Evolutionary conservation across 2,797 vertebrate genomes (phyloP).

Genomic region (Atherinosoma microstoma): DNA sequence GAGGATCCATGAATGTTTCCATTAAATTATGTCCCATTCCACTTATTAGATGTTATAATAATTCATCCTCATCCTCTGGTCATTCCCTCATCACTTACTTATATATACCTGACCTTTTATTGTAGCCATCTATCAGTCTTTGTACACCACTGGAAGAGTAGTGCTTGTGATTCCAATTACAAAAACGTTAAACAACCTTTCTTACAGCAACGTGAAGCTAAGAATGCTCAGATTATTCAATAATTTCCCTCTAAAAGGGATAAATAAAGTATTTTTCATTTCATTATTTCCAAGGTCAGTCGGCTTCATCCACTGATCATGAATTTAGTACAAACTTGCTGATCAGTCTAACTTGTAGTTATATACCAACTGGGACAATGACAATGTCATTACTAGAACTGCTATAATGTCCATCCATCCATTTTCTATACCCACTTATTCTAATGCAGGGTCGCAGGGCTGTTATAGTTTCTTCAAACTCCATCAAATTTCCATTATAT

Average conservation of each 20-base stretch:
- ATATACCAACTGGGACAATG: not conserved
- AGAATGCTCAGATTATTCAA: not conserved
- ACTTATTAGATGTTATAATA: not conserved
- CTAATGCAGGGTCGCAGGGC: too few species aligned
- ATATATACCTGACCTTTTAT: conserved; percentile 1
- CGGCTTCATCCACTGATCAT: not conserved
- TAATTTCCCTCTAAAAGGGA: too few species aligned
- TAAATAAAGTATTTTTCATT: too few species aligned
- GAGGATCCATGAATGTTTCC: not conserved
- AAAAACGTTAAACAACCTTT: not conserved
- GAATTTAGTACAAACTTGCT: not conserved
- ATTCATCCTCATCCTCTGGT: not conserved
- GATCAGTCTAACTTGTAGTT: not conserved
- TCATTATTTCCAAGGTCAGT: not conserved
- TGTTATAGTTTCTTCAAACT: not conserved
- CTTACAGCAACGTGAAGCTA: not conserved
- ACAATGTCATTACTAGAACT: not conserved
- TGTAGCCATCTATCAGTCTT: not conserved
- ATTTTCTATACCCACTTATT: too few species aligned
- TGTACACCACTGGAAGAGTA: not conserved
- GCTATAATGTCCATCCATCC: not conserved
- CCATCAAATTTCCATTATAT: not conserved
- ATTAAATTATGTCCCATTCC: not conserved
- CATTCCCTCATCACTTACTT: conserved; percentile 1
- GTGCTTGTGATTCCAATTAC: not conserved